Percentiles rank a stretch among this genome's conserved stretches.
These are phyloP conservation scores for Melangyna quadrimaculata DNA, from an alignment of 2,888 invertebrate species.

Conservation along the genomic window DNA sequence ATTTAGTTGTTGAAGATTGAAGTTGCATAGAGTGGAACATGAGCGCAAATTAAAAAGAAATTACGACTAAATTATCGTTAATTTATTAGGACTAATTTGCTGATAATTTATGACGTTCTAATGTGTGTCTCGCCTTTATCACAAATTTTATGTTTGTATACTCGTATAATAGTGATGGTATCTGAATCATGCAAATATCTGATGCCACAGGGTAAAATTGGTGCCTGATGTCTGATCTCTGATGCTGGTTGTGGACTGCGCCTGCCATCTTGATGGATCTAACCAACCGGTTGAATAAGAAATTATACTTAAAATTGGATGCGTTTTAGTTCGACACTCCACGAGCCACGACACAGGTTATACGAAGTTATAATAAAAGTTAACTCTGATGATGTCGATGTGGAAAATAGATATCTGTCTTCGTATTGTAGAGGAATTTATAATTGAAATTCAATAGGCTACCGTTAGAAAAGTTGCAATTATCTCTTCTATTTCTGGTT, in stretches of 20 bases:
- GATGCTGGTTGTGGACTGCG: neutral
- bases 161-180: neutral
- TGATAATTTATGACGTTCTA: constrained; percentile 70
- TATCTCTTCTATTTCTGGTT: constrained; percentile 31
- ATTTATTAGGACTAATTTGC: constrained; percentile 71
- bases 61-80: constrained; percentile 70
- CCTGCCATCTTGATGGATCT: constrained; percentile 34
- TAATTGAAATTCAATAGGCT: constrained; percentile 67
- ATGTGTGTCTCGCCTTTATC: constrained; percentile 66
- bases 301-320: constrained; percentile 38
- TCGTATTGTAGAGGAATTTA: constrained; percentile 33
- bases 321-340: constrained; percentile 17
- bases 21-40: constrained; percentile 45
- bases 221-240: constrained; percentile 28
- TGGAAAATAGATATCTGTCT: neutral
- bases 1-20: neutral
- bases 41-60: constrained; percentile 71
- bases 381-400: neutral
- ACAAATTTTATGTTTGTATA: constrained; percentile 9
- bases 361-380: neutral
- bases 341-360: neutral
- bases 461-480: constrained; percentile 56
- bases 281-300: constrained; percentile 53
- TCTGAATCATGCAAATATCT: constrained; percentile 37
- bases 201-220: constrained; percentile 36